Percentiles rank a stretch among this genome's conserved stretches.
Evolutionary conservation across 2,888 invertebrate genomes (phyloP).

Genomic region (Drosophila mettleri): DNA sequence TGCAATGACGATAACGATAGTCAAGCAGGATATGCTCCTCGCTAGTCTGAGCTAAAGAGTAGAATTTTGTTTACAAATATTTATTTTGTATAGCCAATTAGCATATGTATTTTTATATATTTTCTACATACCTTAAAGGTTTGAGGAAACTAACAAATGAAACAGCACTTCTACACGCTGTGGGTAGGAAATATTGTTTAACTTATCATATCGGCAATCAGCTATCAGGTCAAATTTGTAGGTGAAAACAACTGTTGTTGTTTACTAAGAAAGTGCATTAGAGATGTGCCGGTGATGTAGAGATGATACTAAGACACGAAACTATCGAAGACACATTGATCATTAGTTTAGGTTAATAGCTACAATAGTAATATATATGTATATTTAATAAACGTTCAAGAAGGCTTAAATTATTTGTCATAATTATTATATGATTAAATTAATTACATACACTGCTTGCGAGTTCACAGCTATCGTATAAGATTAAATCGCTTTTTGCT

Average conservation of each 20-base stretch:
- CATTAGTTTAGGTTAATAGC: neutral
- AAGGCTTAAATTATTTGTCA: no score
- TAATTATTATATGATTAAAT: neutral
- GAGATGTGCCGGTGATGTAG: constrained; percentile 19
- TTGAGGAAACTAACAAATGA: neutral
- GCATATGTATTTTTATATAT: rapidly evolving
- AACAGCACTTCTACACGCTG: neutral
- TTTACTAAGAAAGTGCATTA: constrained; percentile 32
- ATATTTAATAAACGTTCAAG: no score
- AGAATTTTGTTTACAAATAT: constrained; percentile 10
- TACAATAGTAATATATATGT: no score
- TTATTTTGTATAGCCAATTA: neutral
- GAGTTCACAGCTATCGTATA: neutral
- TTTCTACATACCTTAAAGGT: constrained; percentile 3
- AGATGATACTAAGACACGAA: neutral
- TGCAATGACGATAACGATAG: neutral
- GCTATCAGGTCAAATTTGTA: constrained; percentile 54
- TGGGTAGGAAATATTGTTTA: constrained; percentile 19
- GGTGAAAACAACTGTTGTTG: constrained; percentile 54
- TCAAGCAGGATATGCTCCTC: neutral
- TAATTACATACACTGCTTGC: neutral
- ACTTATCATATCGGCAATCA: constrained; percentile 46
- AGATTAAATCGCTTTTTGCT: neutral
- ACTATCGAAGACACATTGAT: neutral
- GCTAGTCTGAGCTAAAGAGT: neutral